Percentiles rank a stretch among this genome's conserved stretches.
Conservation (phyloP, 2,113 vertebrate genomes). For the Athene cunicularia region DNA sequence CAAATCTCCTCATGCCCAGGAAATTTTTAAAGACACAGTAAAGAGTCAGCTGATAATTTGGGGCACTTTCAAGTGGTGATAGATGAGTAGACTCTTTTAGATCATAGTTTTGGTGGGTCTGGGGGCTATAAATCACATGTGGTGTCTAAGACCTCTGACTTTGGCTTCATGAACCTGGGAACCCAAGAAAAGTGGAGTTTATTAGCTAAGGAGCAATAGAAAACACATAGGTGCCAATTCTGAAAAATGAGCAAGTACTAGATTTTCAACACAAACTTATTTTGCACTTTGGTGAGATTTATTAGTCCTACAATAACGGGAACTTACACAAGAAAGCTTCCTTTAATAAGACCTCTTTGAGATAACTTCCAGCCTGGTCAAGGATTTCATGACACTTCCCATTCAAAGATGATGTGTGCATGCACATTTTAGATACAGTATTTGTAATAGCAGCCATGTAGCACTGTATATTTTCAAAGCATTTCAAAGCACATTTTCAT, state of each 20-base stretch:
- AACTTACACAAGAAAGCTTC: background rate
- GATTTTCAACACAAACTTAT: background rate
- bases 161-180: background rate
- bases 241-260: background rate
- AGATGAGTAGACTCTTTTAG: background rate
- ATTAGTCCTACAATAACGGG: background rate
- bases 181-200: background rate
- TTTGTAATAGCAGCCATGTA: background rate
- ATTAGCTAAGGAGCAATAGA: background rate
- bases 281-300: background rate
- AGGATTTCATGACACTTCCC: background rate
- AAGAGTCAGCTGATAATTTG: background rate
- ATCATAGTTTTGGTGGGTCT: background rate
- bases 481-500: slow-evolving; percentile 18
- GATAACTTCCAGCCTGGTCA: background rate
- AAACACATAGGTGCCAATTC: background rate
- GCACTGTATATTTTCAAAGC: background rate
- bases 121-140: background rate
- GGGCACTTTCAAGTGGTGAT: background rate
- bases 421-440: background rate
- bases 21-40: background rate
- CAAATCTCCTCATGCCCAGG: background rate
- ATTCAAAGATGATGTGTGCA: background rate
- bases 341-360: background rate
- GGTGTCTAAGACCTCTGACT: background rate